Evolutionary conservation across 2,113 vertebrate genomes (phyloP).

Genomic region (Anguilla japonica): DNA sequence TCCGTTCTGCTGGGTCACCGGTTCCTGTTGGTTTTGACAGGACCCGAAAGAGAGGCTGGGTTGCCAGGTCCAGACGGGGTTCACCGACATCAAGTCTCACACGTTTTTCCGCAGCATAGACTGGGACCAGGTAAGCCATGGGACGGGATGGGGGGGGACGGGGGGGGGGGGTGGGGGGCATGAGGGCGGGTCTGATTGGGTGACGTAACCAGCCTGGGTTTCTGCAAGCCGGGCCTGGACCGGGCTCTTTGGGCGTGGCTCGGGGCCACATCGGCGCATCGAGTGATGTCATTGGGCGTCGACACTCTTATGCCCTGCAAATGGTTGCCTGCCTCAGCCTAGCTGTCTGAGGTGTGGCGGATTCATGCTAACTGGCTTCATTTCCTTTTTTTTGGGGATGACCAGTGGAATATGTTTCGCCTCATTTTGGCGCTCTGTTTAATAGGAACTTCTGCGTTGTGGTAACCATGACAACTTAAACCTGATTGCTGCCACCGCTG

Average conservation of each 20-base stretch:
- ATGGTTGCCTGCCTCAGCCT: neutral
- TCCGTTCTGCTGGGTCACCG: neutral
- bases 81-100: conserved; percentile 94
- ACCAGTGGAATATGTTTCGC: neutral
- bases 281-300: neutral
- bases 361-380: neutral
- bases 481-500: neutral
- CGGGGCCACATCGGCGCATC: neutral
- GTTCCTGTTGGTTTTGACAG: conserved; percentile 62
- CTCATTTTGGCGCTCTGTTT: neutral
- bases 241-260: no score
- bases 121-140: conserved; percentile 91
- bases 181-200: neutral
- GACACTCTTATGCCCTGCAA: no score
- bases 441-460: neutral
- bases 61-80: conserved; percentile 91
- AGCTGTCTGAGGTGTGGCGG: neutral
- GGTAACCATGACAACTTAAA: neutral
- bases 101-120: conserved; percentile 98
- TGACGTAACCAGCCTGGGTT: neutral
- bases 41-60: conserved; percentile 97
- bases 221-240: no score
- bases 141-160: no score
- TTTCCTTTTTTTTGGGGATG: neutral
- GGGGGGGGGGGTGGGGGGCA: neutral